Conservation (phyloP, 2,797 vertebrate species). For the Synanceia verrucosa region DNA sequence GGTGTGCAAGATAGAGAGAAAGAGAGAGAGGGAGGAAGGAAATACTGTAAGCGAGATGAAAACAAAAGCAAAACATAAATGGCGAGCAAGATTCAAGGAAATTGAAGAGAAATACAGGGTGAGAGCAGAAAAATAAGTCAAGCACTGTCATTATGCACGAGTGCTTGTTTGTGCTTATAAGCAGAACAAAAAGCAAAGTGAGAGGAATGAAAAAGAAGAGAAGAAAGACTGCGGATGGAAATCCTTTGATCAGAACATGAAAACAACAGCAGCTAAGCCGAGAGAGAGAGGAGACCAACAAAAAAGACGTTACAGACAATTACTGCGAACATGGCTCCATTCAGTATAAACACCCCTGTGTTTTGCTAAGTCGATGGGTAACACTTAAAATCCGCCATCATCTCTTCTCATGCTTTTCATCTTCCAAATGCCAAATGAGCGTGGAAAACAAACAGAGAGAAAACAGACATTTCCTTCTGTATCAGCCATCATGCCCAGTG, state of each 20-base stretch:
- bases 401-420: constrained; percentile 60
- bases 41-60: constrained; percentile 3
- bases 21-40: neutral
- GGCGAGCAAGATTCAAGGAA: constrained; percentile 6
- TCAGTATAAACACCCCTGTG: constrained; percentile 53
- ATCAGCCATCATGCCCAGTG: constrained; percentile 43
- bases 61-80: constrained; percentile 17
- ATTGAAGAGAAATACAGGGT: constrained; percentile 1
- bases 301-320: constrained; percentile 68
- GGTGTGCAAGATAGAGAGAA: neutral
- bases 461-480: constrained; percentile 37
- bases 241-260: constrained; percentile 69
- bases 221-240: constrained; percentile 41
- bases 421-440: constrained; percentile 46
- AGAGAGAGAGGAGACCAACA: constrained; percentile 55
- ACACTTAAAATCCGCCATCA: constrained; percentile 68
- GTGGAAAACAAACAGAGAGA: constrained; percentile 46
- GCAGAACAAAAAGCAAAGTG: constrained; percentile 12
- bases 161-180: constrained; percentile 8
- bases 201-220: constrained; percentile 24
- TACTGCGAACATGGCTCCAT: constrained; percentile 60
- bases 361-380: constrained; percentile 53
- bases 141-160: constrained; percentile 15
- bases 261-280: constrained; percentile 56
- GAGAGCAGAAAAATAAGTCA: neutral